Evolutionary conservation across 2,888 invertebrate species (phyloP).

Genomic region (Rhaphigaster nebulosa): DNA sequence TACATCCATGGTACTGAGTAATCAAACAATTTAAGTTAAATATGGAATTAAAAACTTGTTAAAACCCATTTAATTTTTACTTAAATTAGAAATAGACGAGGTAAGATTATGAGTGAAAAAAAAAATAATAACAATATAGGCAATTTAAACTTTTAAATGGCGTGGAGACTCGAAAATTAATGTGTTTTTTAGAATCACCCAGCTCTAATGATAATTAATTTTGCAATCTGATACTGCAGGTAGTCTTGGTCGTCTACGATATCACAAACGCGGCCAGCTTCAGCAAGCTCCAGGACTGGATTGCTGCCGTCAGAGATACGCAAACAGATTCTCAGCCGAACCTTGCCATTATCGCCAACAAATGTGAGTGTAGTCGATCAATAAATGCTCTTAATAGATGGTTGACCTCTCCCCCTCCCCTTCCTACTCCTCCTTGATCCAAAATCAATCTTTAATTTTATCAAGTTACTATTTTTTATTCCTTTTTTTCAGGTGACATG

Average conservation of each 20-base stretch:
- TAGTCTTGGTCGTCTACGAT: conserved; percentile 86
- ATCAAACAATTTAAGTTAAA: no score
- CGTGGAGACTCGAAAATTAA: no score
- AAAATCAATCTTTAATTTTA: not conserved
- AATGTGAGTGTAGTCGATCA: conserved; percentile 70
- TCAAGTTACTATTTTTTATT: not conserved
- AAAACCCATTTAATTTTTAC: no score
- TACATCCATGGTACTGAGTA: no score
- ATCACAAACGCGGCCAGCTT: conserved; percentile 86
- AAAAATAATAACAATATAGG: no score
- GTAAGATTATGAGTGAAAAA: no score
- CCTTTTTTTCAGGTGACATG: conserved; percentile 72
- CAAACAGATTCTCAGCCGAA: conserved; percentile 69
- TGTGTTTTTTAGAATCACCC: no score
- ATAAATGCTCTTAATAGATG: conserved; percentile 25
- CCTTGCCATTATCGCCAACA: conserved; percentile 78
- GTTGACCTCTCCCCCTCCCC: not conserved
- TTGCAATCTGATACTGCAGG: conserved; percentile 71
- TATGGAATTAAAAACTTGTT: no score
- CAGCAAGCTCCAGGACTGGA: conserved; percentile 82
- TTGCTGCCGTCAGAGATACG: conserved; percentile 69
- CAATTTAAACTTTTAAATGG: no score
- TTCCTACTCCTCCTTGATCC: no score
- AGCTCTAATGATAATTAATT: no score
- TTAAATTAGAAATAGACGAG: no score